A percentile compares a stretch with the other conserved stretches of the same genome.
Evolutionary conservation across 2,797 vertebrate species (phyloP).

Genomic region (Gallirallus australis): DNA sequence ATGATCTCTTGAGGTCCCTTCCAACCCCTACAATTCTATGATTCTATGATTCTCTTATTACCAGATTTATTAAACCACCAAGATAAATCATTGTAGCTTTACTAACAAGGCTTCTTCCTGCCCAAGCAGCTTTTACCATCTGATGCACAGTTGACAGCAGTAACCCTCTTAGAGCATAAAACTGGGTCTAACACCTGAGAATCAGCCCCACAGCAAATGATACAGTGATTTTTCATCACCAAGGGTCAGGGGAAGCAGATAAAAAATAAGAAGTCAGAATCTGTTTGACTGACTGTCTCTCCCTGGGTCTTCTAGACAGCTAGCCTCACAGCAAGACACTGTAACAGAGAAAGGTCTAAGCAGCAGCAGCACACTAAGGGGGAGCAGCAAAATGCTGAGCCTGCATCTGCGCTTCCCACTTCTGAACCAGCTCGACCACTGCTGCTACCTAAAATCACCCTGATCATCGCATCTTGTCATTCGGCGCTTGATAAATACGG

Average conservation of each 20-base stretch:
- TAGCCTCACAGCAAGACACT: neutral
- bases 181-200: neutral
- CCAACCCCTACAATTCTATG: no score
- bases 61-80: neutral
- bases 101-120: neutral
- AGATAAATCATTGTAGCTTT: neutral
- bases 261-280: neutral
- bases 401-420: neutral
- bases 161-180: neutral
- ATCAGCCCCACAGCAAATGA: neutral
- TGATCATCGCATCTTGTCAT: neutral
- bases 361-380: neutral
- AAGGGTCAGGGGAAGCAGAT: neutral
- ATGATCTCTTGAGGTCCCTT: no score
- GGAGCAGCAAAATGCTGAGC: neutral
- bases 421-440: conserved; percentile 3
- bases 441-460: neutral
- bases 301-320: neutral
- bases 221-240: neutral
- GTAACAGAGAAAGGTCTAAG: neutral
- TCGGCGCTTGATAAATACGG: neutral
- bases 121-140: neutral
- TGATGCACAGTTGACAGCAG: neutral
- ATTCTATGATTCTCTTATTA: neutral
- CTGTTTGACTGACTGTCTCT: neutral